phyloP scores from a whole-genome alignment of 2,797 vertebrate species.

The Phoebastria nigripes region DNA sequence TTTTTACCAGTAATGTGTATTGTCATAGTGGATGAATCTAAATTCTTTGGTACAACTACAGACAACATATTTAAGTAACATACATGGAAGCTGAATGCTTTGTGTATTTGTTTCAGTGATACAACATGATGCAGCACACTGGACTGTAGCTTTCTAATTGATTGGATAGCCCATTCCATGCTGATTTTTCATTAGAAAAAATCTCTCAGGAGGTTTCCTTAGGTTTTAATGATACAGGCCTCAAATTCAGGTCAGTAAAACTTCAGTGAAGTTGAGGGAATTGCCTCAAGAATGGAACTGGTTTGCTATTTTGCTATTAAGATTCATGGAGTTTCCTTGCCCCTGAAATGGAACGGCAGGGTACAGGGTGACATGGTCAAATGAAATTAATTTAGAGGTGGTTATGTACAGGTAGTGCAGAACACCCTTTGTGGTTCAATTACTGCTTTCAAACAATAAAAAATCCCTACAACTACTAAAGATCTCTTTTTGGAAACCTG shows the following conservation, averaged over 20 bases:
- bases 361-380: not conserved
- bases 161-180: not conserved
- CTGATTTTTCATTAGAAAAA: not conserved
- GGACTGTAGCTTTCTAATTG: not conserved
- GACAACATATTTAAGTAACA: not conserved
- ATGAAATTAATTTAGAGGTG: not conserved
- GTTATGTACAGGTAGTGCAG: not conserved
- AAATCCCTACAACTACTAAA: not conserved
- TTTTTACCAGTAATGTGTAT: not conserved
- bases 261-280: not conserved
- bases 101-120: not conserved
- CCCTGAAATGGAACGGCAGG: not conserved
- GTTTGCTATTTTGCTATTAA: not conserved
- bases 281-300: not conserved
- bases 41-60: not conserved
- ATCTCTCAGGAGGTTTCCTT: not conserved
- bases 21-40: not conserved
- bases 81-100: not conserved
- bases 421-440: not conserved
- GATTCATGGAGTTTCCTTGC: not conserved
- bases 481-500: not conserved
- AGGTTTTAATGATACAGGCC: not conserved
- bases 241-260: not conserved
- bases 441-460: not conserved
- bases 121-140: not conserved